Base-by-base conservation (phyloP, 1,140 invertebrate species). In the Apocrypta bakeri region DNA sequence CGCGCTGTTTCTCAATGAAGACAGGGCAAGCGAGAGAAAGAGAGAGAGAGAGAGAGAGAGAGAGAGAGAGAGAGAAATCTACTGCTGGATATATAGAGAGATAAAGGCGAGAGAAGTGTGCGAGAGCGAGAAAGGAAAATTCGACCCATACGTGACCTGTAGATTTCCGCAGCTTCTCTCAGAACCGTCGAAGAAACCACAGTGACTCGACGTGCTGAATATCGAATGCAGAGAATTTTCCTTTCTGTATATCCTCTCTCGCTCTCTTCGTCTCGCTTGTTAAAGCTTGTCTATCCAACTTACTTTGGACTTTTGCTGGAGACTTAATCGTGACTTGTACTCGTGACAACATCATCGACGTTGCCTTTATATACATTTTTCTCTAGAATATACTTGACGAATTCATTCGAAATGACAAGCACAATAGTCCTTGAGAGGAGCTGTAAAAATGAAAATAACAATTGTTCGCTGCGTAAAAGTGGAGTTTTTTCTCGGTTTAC, bases 131-230 rank as follows among this genome's bases (percentile, higher is more conserved):
- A 64, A 31, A 64, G 64, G 64, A 29, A 78, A 68, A 78, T 78
- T 78, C 63, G 76, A 78, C 63, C 76, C 33, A 68, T 78, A 68
- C 76, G 76, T 78, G 63, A 78, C 76, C 37, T 29, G 76, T 68
- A 68, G 63, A 37, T 78, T 68, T 42, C 37, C 61, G 21, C 37
- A 48, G 64, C 33, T 78, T 78, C 11, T 25, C 29, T 14, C 11
- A 29, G 56, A 27, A 42, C 37, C 37, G 21, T 31, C 48, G 74
- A 37, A 64, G 61, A 76, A 76, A 56, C 48, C 56, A 27, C 74
- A 11, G 31, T 1, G 56, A 24, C 61, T 63, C 29, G 1, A 37
- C 56, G 74, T 25, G 27, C 31, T 29, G 74, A 76, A 76, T 76
- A 76, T 76, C 74, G 74, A 76, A 37, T 76, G 56, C 74, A n/a